Base-by-base conservation (phyloP, 2,888 invertebrate species). In the Tromatobia lineatoria region DNA sequence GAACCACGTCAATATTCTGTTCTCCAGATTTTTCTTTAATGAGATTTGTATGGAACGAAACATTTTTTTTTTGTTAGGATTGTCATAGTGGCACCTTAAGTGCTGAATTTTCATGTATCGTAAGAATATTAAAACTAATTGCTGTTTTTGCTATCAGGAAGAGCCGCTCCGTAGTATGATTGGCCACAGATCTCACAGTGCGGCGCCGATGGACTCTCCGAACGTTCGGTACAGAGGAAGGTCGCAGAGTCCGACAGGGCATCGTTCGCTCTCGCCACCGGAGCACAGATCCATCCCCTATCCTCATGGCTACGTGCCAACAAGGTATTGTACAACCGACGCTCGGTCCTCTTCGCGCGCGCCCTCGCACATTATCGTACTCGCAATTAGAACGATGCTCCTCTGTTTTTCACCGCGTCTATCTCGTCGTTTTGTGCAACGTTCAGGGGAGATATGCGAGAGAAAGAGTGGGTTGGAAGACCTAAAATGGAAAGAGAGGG, bases 241-340 rank as follows among this genome's bases (percentile, higher is more conserved):
- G 90, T 97, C 97, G 94, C 97, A 97, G 94, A 97, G 97, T 89
- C 98, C 98, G 88, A 95, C 96, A 74, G 94, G 94, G 85, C 95
- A 96, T 91, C 96, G 98, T 90, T 97, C 97, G 91, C 95, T 97
- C 86, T 98, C 98, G 82, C 98, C 98, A 76, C 97, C 97, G 78
- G 96, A 96, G 91, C 96, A 95, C 91, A 94, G 95, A 93, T 94
- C 94, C 89, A 94, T 95, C 93, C 95, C 95, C 93, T 96, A 95
- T 94, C 94, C 95, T 94, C 95, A 96, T 91, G 95, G 95, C 86
- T 94, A 94, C 92, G 95, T 95, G 89, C 95, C 96, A 86, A 86
- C 96, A 86, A 93, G 93, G 93, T 93, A 80, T 64, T 61, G 80
- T 80, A 76, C 29, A 69, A 70, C 50, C 64, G 42, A 25, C 29